Conservation (phyloP, 2,113 vertebrate species). For the Dolichallabes microphthalmus region DNA sequence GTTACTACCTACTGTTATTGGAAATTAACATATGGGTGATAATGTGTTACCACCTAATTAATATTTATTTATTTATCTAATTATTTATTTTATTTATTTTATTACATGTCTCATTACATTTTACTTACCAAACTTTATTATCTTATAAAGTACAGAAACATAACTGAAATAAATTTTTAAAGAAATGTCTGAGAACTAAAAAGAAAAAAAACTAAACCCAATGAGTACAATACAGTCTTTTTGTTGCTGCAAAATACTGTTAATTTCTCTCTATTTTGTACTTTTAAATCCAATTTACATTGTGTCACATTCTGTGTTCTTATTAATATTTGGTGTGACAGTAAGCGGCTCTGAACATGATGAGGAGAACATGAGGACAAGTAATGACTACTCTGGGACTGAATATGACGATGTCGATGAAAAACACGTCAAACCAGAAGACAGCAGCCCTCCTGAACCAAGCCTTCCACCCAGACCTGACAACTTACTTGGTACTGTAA, state of each 20-base stretch:
- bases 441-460: background rate
- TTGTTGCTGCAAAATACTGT: background rate
- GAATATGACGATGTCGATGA: conserved; percentile 64
- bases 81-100: no score
- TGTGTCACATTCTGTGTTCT: background rate
- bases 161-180: background rate
- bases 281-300: no score
- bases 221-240: background rate
- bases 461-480: conserved; percentile 42
- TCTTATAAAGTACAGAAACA: background rate
- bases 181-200: background rate
- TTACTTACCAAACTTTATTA: background rate
- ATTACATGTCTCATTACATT: background rate
- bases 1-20: background rate
- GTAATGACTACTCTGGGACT: conserved; percentile 45
- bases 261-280: background rate
- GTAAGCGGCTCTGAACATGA: background rate
- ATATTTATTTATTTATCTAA: no score
- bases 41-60: background rate
- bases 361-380: background rate
- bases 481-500: conserved; percentile 20
- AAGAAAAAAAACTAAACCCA: background rate
- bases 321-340: background rate
- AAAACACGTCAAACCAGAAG: background rate
- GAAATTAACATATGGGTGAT: background rate